Percentiles rank a stretch among this genome's conserved stretches.
phyloP scores from a whole-genome alignment of 2,888 invertebrate genomes.

The Lampropteryx suffumata region DNA sequence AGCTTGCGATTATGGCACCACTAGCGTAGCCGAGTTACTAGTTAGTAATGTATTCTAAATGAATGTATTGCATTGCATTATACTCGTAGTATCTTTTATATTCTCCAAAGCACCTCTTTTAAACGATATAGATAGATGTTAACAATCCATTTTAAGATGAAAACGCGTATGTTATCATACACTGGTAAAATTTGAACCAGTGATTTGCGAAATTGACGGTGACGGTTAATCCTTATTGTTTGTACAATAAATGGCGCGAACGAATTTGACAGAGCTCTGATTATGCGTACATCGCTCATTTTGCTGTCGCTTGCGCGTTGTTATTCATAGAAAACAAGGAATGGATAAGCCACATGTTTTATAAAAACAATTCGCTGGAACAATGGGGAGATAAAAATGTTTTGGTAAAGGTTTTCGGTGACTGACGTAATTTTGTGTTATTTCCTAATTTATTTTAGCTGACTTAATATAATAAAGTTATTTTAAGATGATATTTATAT shows the following conservation, averaged over 20 bases:
- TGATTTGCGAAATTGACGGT: constrained; percentile 22
- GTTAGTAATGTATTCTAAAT: too few species aligned
- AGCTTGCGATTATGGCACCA: too few species aligned
- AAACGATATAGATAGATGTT: too few species aligned
- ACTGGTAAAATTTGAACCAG: constrained; percentile 3
- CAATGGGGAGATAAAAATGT: neutral
- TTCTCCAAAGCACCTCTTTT: too few species aligned
- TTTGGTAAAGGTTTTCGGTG: neutral
- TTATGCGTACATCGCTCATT: constrained; percentile 22
- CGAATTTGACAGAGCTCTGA: constrained; percentile 2
- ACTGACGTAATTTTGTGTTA: neutral
- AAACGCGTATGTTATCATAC: too few species aligned
- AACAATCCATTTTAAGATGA: too few species aligned
- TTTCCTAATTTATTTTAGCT: too few species aligned
- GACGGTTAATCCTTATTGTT: constrained; percentile 19
- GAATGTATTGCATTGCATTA: too few species aligned
- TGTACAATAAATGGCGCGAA: constrained; percentile 3
- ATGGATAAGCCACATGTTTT: constrained; percentile 3
- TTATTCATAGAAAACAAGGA: constrained; percentile 11
- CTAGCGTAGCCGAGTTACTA: too few species aligned
- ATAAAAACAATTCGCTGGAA: neutral
- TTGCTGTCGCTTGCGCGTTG: constrained; percentile 4
- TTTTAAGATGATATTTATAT: too few species aligned
- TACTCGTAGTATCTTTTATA: too few species aligned
- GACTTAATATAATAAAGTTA: too few species aligned